Evolutionary conservation across 2,888 invertebrate genomes (phyloP), one percentile per base, ranked within the genome.

Genomic region (Meiosimyza platycephala): DNA sequence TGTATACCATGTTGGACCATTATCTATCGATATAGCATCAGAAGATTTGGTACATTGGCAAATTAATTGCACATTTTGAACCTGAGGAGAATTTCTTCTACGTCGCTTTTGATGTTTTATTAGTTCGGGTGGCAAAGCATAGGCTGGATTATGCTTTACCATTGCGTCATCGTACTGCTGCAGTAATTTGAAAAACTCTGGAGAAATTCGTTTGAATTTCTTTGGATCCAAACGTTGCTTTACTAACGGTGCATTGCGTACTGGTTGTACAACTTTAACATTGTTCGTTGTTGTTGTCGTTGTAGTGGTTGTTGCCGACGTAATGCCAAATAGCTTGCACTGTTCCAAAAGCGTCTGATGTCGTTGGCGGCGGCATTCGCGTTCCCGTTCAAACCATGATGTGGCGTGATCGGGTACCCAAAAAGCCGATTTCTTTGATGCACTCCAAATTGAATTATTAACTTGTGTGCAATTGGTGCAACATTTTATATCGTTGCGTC

Each of bases 201-300:
- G 81, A 1, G 84, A 84, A 9, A 84, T 83, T 54, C 79, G 80
- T 11, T 81, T 80, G 18, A 75, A 84, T 66, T 70, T 65, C 3
- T 74, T 60, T 33, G 82, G 78, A 75, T 78, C 73, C 52, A 81
- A 71, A 11, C 78, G 79, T 50, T 78, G 79, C 7, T 71, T 74
- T 65, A 48, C 9, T 1, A 40, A 1, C 40, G 40, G 40, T 9
- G 9, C 66, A 67, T 76, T 72, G 0, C 80, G 72, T 40, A 66
- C n/a, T 16, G 72, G 54, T 12, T 47, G 66, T 28, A 33, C 66
- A 18, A 72, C 47, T 47, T 54, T 33, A 12, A 13, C 12, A 9
- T n/a, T 11, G 9, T 22, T 6, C 5, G 60, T 33, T 60, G 60
- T 11, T 60, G 28, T 28, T 6, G 60, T 22, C 15, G 28, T 60